phyloP scores from a whole-genome alignment of 2,888 invertebrate genomes.

The Tridacna gigas region DNA sequence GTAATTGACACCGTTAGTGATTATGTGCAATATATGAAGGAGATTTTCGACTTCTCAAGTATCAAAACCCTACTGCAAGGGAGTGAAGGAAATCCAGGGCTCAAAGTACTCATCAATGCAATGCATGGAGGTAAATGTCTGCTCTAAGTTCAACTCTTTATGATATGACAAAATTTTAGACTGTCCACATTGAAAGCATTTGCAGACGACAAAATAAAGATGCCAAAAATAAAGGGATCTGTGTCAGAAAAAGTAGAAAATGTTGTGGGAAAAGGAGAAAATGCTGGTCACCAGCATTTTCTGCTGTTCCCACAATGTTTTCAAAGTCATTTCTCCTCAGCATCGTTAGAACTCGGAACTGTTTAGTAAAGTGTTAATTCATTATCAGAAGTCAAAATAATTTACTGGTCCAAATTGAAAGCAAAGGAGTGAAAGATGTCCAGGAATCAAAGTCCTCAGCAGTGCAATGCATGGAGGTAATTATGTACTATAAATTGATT shows the following conservation, averaged over 20 bases:
- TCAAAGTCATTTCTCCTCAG: neutral
- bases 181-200: neutral
- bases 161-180: neutral
- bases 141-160: neutral
- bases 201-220: neutral
- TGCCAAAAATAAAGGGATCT: neutral
- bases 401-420: no score
- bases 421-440: conserved; percentile 87
- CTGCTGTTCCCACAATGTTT: neutral
- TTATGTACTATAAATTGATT: neutral
- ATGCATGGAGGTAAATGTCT: conserved; percentile 94
- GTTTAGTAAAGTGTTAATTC: no score
- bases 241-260: neutral
- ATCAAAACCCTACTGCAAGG: conserved; percentile 91
- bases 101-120: conserved; percentile 95
- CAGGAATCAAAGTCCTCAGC: conserved; percentile 93
- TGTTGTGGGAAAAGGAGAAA: conserved; percentile 4
- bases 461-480: conserved; percentile 97
- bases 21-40: conserved; percentile 96
- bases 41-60: conserved; percentile 96
- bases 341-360: no score
- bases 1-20: conserved; percentile 96
- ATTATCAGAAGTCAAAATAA: no score
- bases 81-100: conserved; percentile 86
- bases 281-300: neutral